These are phyloP conservation scores for Sylvia borin DNA, from an alignment of 2,797 vertebrate species.

Conservation along the genomic window DNA sequence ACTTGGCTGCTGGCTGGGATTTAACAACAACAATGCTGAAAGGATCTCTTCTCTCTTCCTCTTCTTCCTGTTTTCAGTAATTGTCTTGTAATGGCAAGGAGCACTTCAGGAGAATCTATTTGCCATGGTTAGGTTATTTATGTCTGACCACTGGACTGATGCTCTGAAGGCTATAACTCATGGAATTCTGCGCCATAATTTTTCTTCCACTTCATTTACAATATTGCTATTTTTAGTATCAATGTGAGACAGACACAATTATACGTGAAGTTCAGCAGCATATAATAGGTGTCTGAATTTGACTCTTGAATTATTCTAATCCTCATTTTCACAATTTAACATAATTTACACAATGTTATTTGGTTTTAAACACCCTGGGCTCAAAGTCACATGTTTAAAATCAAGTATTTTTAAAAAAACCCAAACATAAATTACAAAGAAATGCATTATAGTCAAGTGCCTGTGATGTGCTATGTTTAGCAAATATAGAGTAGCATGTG, in stretches of 20 bases:
- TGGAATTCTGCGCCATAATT: constrained; percentile 6
- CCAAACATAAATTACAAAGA: neutral
- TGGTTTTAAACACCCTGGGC: constrained; percentile 5
- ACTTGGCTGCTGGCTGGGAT: neutral
- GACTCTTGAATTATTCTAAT: constrained; percentile 58
- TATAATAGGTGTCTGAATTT: constrained; percentile 60
- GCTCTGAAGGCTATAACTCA: constrained; percentile 25
- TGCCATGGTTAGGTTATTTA: constrained; percentile 48
- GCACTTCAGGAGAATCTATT: constrained; percentile 47
- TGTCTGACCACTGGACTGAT: constrained; percentile 51
- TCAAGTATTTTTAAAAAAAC: neutral
- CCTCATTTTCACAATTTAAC: constrained; percentile 20
- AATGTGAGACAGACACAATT: constrained; percentile 49
- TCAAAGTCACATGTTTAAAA: neutral
- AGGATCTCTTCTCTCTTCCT: neutral
- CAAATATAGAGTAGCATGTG: neutral
- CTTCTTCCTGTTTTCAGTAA: constrained; percentile 1
- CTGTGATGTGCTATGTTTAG: neutral
- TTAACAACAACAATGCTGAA: neutral
- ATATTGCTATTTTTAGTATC: constrained; percentile 55
- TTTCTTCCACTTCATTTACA: constrained; percentile 64
- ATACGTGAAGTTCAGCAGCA: constrained; percentile 49
- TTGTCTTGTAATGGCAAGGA: neutral
- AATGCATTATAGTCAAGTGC: neutral
- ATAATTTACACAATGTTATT: constrained; percentile 17